phyloP scores from a whole-genome alignment of 2,113 vertebrate genomes.

The Cichladusa arquata region DNA sequence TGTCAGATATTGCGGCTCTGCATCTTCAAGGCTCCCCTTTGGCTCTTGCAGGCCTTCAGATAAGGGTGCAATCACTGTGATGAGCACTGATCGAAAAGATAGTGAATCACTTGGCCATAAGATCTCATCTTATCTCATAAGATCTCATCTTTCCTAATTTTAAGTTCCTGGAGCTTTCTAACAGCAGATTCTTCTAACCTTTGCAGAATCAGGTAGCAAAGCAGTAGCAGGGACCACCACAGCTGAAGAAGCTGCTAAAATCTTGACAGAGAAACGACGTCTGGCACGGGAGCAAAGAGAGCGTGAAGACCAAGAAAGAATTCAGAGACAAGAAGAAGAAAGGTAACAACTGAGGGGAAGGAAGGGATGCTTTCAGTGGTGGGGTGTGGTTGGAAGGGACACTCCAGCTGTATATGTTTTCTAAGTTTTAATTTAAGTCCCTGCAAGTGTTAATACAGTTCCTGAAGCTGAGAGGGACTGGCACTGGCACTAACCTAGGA shows the following conservation, averaged over 20 bases:
- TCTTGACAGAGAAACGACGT: conserved; percentile 85
- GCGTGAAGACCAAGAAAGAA: conserved; percentile 79
- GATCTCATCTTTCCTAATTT: background rate
- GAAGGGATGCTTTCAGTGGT: background rate
- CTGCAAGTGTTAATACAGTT: background rate
- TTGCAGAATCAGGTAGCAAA: conserved; percentile 77
- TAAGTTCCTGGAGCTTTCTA: background rate
- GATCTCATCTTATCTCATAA: background rate
- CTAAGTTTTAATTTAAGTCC: background rate
- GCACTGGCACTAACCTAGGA: background rate
- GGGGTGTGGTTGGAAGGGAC: background rate
- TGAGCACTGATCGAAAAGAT: background rate
- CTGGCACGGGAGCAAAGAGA: conserved; percentile 86
- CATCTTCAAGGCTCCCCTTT: background rate
- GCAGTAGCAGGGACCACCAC: conserved; percentile 76
- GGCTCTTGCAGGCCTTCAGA: background rate
- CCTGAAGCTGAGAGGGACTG: background rate
- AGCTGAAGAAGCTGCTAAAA: conserved; percentile 85
- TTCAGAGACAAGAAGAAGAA: conserved; percentile 81
- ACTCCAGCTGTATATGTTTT: background rate
- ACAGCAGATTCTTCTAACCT: background rate
- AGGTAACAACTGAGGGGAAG: conserved; percentile 67
- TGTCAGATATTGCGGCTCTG: background rate
- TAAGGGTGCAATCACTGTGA: background rate
- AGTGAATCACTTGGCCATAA: background rate